Evolutionary conservation across 2,797 vertebrate genomes (phyloP).

Genomic region (Percopsis omiscomaycus): DNA sequence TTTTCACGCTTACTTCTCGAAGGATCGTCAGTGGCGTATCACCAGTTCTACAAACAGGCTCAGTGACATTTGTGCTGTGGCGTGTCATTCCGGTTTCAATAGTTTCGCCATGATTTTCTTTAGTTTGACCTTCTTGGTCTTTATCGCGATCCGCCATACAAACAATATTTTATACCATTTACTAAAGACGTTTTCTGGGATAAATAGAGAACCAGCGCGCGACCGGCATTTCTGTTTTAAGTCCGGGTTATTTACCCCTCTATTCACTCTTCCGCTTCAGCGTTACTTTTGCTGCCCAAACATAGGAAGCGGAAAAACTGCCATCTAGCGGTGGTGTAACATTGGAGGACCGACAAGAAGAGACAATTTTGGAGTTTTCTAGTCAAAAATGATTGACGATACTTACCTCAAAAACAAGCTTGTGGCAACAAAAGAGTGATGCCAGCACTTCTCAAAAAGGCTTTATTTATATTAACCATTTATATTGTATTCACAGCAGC

Average conservation of each 20-base stretch:
- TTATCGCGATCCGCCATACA: conserved; percentile 41
- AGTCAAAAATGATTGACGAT: too few species aligned
- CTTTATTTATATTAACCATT: conserved; percentile 84
- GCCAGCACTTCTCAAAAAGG: conserved; percentile 61
- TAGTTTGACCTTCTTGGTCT: neutral
- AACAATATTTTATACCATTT: too few species aligned
- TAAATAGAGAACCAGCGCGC: neutral
- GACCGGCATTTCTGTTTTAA: conserved; percentile 13
- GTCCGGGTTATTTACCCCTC: conserved; percentile 31
- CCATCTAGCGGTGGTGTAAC: conserved; percentile 6
- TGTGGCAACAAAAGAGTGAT: neutral
- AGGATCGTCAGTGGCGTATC: conserved; percentile 18
- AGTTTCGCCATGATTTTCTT: conserved; percentile 9
- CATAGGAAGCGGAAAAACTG: neutral
- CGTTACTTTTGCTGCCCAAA: fast-evolving
- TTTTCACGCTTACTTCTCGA: neutral
- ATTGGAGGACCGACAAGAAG: neutral
- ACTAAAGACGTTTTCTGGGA: too few species aligned
- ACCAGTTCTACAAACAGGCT: neutral
- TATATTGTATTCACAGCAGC: conserved; percentile 80
- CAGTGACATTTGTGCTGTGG: neutral
- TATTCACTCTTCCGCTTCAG: neutral
- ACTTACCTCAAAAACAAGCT: conserved; percentile 12
- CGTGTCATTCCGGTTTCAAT: neutral
- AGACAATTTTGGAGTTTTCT: neutral